These are phyloP conservation scores for Megaceryle alcyon DNA, from an alignment of 2,797 vertebrate genomes.

Conservation along the genomic window DNA sequence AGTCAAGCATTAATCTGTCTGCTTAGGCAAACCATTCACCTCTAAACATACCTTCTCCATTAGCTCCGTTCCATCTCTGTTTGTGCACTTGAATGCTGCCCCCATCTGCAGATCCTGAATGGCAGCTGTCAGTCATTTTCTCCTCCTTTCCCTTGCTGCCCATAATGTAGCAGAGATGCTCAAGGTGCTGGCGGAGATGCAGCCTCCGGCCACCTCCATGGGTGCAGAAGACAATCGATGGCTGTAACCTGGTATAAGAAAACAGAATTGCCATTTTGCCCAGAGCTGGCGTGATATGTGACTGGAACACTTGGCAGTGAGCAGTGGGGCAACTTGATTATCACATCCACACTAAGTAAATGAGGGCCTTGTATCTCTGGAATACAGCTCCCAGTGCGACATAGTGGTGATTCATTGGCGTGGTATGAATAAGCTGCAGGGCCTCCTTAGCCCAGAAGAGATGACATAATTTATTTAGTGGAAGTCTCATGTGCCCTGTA, in stretches of 20 bases:
- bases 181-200: not conserved
- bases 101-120: not conserved
- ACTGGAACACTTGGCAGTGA: not conserved
- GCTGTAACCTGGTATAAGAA: not conserved
- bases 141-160: not conserved
- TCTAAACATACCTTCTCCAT: not conserved
- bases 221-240: not conserved
- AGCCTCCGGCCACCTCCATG: not conserved
- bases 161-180: not conserved
- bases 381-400: not conserved
- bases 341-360: not conserved
- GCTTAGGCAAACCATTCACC: not conserved
- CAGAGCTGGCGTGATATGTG: not conserved
- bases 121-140: not conserved
- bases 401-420: not conserved
- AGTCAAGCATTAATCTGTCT: not conserved
- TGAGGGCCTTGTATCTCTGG: not conserved
- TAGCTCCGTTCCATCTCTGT: not conserved
- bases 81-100: rapidly evolving
- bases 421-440: not conserved
- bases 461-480: not conserved
- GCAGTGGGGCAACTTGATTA: not conserved
- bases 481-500: not conserved
- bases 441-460: not conserved
- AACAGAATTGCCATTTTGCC: not conserved